These are phyloP conservation scores for Arion vulgaris DNA, from an alignment of 1,140 invertebrate genomes.

Conservation along the genomic window DNA sequence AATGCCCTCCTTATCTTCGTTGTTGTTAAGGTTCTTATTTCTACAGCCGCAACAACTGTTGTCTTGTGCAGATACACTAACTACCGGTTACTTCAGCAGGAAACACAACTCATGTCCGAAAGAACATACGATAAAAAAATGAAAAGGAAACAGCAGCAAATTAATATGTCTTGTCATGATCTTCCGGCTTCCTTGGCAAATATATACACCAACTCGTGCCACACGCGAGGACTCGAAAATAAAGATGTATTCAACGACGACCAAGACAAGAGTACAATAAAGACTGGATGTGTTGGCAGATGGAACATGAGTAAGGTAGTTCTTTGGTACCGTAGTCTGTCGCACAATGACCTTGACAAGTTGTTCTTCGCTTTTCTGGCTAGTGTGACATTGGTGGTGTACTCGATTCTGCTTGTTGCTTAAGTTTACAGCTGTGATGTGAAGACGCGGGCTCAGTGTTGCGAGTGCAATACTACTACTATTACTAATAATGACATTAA, in stretches of 20 bases:
- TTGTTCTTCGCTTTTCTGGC: not conserved
- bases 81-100: not conserved
- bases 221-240: not conserved
- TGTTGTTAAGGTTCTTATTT: not conserved
- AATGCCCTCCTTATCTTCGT: not conserved
- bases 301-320: not conserved
- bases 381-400: not conserved
- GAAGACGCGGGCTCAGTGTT: too few species aligned
- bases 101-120: not conserved
- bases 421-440: not conserved
- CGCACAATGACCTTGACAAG: conserved; percentile 12
- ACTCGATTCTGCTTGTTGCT: not conserved
- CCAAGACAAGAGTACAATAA: too few species aligned
- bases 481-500: too few species aligned
- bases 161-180: too few species aligned
- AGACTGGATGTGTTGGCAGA: not conserved
- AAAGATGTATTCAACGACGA: not conserved
- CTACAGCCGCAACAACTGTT: conserved; percentile 8
- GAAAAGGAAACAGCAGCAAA: not conserved
- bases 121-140: not conserved
- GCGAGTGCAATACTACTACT: too few species aligned
- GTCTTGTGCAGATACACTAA: not conserved
- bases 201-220: not conserved
- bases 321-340: not conserved
- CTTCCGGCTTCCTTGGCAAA: not conserved